These are phyloP conservation scores for Varanus komodoensis DNA, from an alignment of 2,113 vertebrate species.

Conservation along the genomic window DNA sequence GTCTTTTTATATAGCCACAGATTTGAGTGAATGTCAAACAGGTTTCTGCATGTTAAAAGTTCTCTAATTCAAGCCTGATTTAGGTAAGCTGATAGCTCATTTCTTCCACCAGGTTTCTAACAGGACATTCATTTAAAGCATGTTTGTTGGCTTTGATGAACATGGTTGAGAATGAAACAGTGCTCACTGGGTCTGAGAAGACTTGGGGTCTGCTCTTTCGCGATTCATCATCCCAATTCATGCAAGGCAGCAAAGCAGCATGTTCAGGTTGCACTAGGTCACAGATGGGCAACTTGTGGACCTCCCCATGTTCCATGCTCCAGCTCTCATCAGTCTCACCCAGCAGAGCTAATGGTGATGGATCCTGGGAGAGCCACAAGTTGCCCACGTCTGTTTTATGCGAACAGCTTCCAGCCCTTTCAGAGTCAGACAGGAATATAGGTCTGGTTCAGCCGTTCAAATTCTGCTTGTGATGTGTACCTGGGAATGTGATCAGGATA, in stretches of 20 bases:
- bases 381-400: not conserved
- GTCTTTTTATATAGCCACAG: conserved; percentile 71
- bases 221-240: not conserved
- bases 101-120: not conserved
- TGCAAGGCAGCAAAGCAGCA: not conserved
- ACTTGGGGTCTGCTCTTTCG: not conserved
- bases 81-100: not conserved
- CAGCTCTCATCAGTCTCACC: no score
- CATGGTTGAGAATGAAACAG: not conserved
- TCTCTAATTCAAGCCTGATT: not conserved
- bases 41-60: not conserved
- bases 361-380: no score
- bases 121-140: rapidly evolving
- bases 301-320: not conserved
- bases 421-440: not conserved
- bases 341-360: no score
- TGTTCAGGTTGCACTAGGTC: not conserved
- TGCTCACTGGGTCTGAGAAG: not conserved
- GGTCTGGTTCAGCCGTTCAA: not conserved
- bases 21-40: conserved; percentile 3
- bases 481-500: not conserved
- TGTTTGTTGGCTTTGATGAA: not conserved
- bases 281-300: not conserved
- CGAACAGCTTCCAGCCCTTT: not conserved
- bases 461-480: not conserved